Evolutionary conservation across 2,113 vertebrate species (phyloP), one percentile per base, ranked within the genome.

Genomic region (Oryctolagus cuniculus): DNA sequence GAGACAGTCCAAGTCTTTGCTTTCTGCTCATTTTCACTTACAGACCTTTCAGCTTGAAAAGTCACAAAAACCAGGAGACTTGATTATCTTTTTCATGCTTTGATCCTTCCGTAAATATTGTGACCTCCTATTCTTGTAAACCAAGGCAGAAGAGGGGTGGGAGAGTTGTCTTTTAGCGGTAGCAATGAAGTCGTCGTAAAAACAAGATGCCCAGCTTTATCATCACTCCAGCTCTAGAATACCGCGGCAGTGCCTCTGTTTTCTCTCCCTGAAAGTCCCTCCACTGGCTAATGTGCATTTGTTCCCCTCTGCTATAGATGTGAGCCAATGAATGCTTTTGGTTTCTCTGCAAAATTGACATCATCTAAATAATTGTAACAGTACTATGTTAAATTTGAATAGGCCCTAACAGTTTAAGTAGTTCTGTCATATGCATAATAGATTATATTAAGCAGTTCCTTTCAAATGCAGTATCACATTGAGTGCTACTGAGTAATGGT

Each of bases 21-120:
- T 88, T 90, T 94, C 77, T 87, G 74, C 27, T 79, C 19, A 22
- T 84, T 94, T 96, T 90, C 44, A 74, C 55, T 85, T 92, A 27
- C 22, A 69, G 49, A 67, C n/a, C 66, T 90, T 92, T 85, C n/a
- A 51, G 2, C 49, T 21, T 17, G 67, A 89, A 95, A 34, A 91
- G 64, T n/a, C 53, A 24, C 69, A 10, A 53, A 66, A 89, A 53
- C 21, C 29, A 31, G 81, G 72, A 49, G 29, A 31, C 38, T 53
- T 87, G 38, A 3, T 27, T 77, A 11, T 82, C 6, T 55, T 87
- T 89, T 70, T 58, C 49, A 24, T 34, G 61, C 8, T 72, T 80
- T 84, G 44, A 9, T 74, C 29, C 61, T 82, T 82, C 75, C 74
- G 21, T 74, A 38, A 80, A 77, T 78, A 79, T 77, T 61, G 19